These are phyloP conservation scores for Nothura maculosa DNA, from an alignment of 2,797 vertebrate species.

Conservation along the genomic window DNA sequence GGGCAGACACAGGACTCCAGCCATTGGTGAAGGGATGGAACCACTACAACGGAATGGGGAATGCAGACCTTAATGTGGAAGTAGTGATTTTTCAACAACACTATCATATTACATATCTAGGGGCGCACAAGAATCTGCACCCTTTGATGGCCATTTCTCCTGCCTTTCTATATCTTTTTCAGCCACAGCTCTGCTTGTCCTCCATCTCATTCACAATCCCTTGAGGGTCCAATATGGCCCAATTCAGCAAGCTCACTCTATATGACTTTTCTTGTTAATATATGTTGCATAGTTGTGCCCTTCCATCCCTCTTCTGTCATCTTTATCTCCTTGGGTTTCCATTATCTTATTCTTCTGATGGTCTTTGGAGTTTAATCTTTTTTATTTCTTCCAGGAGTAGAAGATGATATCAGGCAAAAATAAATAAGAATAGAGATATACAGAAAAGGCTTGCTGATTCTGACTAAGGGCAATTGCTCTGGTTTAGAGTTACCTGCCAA, in stretches of 20 bases:
- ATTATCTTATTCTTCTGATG: neutral
- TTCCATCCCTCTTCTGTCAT: neutral
- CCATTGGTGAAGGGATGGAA: neutral
- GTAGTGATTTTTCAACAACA: neutral
- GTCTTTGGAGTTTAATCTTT: neutral
- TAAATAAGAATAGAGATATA: neutral
- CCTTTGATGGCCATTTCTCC: neutral
- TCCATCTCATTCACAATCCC: neutral
- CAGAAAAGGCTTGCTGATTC: neutral
- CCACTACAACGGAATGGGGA: fast-evolving
- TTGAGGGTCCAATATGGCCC: neutral
- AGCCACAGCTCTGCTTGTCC: neutral
- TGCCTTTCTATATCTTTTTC: neutral
- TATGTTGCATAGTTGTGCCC: neutral
- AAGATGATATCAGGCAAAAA: neutral
- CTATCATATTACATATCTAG: neutral
- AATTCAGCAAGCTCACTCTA: neutral
- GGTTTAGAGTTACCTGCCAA: neutral
- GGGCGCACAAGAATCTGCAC: neutral
- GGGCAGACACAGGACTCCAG: neutral
- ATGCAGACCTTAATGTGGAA: fast-evolving
- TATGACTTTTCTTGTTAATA: neutral
- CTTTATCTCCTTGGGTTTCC: neutral
- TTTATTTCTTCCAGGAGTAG: neutral
- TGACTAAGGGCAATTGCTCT: neutral